Percentiles rank a stretch among this genome's conserved stretches.
phyloP scores from a whole-genome alignment of 2,113 vertebrate species.

The Tachysurus fulvidraco region DNA sequence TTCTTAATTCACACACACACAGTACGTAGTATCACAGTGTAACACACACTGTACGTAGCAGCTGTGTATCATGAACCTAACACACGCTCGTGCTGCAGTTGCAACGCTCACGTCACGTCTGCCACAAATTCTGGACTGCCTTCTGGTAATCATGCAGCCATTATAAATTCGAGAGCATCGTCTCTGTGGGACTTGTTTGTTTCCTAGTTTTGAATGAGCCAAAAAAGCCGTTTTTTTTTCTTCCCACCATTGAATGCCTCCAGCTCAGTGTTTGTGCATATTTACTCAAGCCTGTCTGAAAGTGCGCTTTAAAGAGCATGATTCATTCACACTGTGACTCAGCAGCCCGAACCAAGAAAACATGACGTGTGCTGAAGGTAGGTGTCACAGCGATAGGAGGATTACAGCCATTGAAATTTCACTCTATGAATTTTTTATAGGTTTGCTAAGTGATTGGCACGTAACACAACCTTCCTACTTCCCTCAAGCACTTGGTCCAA shows the following conservation, averaged over 20 bases:
- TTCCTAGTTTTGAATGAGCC: background rate
- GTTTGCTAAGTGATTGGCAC: background rate
- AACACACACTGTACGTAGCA: background rate
- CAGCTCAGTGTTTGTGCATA: slow-evolving; percentile 4
- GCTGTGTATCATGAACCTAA: background rate
- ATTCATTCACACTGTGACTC: slow-evolving; percentile 4
- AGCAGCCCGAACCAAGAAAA: background rate
- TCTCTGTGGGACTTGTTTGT: background rate
- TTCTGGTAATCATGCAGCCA: background rate
- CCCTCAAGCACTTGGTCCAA: background rate
- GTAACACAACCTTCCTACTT: background rate
- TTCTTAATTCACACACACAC: background rate
- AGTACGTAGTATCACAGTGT: too few relatives aligned
- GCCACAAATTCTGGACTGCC: background rate
- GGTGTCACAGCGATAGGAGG: background rate
- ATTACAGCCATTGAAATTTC: background rate
- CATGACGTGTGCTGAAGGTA: background rate
- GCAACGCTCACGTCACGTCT: background rate
- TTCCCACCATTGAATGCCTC: background rate
- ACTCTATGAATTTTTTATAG: background rate
- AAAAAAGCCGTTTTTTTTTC: too few relatives aligned
- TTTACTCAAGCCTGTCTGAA: background rate
- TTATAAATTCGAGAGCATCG: background rate
- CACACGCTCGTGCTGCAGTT: background rate
- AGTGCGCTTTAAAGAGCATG: background rate